Evolutionary conservation across 2,113 vertebrate genomes (phyloP), one percentile per base, ranked within the genome.

Genomic region (Tor tambroides): DNA sequence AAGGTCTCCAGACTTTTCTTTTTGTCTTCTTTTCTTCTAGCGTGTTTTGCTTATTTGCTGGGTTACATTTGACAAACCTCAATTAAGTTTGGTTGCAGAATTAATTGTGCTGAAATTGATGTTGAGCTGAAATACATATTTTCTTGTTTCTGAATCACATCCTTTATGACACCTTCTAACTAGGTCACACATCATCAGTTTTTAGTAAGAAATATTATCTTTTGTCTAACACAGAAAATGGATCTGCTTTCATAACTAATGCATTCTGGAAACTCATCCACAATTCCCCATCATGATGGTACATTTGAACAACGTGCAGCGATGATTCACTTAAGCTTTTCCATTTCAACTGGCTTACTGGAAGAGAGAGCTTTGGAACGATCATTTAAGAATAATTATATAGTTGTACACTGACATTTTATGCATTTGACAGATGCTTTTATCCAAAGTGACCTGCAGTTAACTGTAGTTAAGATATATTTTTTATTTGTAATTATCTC

Each of bases 11-110:
- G 78, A 90, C 82, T 88, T 89, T 81, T 63, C 86, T 41, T 84
- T 83, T 86, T 72, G 88, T 91, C 69, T 91, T 91, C 85, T 89
- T 92, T 91, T 38, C 21, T 5, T 59, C 46, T 0, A 28, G n/a
- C 21, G 26, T 59, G 32, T 21, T 74, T 87, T 63, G 67, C 35
- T 65, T 56, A 79, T 84, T 35, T 30, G 23, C 38, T 71, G 71
- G 10, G 28, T 82, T 76, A 49, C 54, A 43, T 76, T 19, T 61
- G 81, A 84, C 56, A 46, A 75, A 76, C 78, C 84, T 72, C 3
- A 14, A 79, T 41, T 61, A 56, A n/a, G 28, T n/a, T 63, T 76
- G 12, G 14, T 75, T 75, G 69, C 2, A 23, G 78, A 59, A 79
- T 71, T 84, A 72, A 56, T 69, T 56, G 61, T 72, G 23, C 23